Conservation (phyloP, 2,888 invertebrate species). For the Incurvaria masculella region DNA sequence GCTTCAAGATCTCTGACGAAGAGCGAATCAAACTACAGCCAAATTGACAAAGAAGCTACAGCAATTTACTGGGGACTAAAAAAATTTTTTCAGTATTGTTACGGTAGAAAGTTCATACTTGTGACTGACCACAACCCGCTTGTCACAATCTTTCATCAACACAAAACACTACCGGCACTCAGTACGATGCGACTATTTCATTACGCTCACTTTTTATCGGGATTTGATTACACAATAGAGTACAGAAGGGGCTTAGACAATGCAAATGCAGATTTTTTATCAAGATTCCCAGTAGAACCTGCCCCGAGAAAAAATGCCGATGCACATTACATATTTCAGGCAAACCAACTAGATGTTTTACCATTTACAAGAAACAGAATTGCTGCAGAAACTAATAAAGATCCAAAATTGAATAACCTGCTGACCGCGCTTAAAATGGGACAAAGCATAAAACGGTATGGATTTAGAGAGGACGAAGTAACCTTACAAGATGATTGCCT, state of each 20-base stretch:
- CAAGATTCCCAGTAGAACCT: conserved; percentile 7
- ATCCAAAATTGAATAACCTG: conserved; percentile 6
- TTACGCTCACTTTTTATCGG: conserved; percentile 18
- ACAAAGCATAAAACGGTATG: neutral
- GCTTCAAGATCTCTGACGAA: conserved; percentile 21
- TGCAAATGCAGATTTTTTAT: conserved; percentile 9
- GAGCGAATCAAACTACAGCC: conserved; percentile 24
- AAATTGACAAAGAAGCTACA: conserved; percentile 28
- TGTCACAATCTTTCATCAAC: conserved; percentile 22
- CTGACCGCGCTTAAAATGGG: conserved; percentile 5
- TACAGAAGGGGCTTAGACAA: conserved; percentile 11
- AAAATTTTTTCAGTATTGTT: conserved; percentile 24
- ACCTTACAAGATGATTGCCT: conserved; percentile 14
- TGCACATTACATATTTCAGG: conserved; percentile 11
- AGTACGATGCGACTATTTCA: conserved; percentile 17
- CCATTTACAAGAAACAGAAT: conserved; percentile 3
- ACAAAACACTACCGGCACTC: conserved; percentile 15
- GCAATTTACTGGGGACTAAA: conserved; percentile 23
- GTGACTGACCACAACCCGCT: conserved; percentile 25
- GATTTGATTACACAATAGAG: conserved; percentile 17
- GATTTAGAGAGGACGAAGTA: conserved; percentile 11
- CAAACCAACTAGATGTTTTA: conserved; percentile 9
- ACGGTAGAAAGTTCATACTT: conserved; percentile 24
- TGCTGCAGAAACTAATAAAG: conserved; percentile 9
- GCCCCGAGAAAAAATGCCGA: neutral